phyloP scores from a whole-genome alignment of 2,113 vertebrate species.

The Ciconia stormi region DNA sequence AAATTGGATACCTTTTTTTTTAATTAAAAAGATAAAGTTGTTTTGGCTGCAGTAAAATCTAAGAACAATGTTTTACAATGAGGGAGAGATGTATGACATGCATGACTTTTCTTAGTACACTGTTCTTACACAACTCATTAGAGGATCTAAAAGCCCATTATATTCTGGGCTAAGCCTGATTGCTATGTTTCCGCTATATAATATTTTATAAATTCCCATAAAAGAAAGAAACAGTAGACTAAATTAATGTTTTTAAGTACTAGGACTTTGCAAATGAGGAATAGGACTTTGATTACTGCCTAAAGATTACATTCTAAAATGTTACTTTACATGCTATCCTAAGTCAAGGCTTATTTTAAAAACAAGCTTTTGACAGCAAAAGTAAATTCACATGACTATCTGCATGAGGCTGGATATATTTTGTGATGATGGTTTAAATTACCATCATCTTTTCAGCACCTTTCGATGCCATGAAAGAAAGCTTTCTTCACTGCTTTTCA shows the following conservation, averaged over 20 bases:
- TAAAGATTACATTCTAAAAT: background rate
- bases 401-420: constrained; percentile 9
- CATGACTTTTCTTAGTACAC: background rate
- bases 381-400: constrained; percentile 44
- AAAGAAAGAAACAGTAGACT: constrained; percentile 28
- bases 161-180: background rate
- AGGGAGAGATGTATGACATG: constrained; percentile 60
- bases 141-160: constrained; percentile 16
- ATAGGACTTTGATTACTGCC: background rate
- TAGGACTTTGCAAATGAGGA: background rate
- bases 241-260: constrained; percentile 22
- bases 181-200: constrained; percentile 8
- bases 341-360: constrained; percentile 32
- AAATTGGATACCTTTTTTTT: constrained; percentile 4
- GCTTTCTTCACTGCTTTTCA: constrained; percentile 34
- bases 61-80: constrained; percentile 51
- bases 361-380: constrained; percentile 41
- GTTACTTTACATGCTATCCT: background rate
- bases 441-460: constrained; percentile 46
- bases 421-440: constrained; percentile 47
- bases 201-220: constrained; percentile 53
- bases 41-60: constrained; percentile 40
- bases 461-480: background rate
- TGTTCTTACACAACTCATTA: constrained; percentile 35
- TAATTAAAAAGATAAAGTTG: constrained; percentile 49